Conservation (phyloP, 2,113 vertebrate species). For the Tamias sibiricus region DNA sequence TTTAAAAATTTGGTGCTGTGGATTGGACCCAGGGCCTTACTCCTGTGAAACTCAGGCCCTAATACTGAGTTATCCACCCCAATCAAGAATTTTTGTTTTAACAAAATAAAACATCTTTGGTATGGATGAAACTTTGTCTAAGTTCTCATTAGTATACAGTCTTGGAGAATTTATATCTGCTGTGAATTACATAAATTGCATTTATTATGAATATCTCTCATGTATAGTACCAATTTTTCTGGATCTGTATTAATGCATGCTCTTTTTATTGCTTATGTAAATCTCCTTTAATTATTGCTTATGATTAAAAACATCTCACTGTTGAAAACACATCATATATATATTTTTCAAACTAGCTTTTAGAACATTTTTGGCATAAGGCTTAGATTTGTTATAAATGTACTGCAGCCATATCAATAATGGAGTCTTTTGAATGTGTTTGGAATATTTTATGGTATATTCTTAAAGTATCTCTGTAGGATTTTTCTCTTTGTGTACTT, state of each 20-base stretch:
- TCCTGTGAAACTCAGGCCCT: background rate
- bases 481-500: background rate
- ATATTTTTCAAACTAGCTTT: background rate
- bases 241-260: background rate
- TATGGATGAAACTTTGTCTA: conserved; percentile 14
- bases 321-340: background rate
- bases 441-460: conserved; percentile 36
- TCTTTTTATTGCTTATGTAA: conserved; percentile 35
- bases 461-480: background rate
- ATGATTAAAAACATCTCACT: background rate
- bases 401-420: background rate
- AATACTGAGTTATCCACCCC: background rate
- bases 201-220: background rate
- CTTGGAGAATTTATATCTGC: background rate
- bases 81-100: background rate
- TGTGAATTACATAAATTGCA: background rate
- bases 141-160: background rate
- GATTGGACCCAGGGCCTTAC: background rate
- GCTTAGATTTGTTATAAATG: conserved; percentile 28
- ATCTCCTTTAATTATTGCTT: background rate
- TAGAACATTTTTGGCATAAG: conserved; percentile 3
- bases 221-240: background rate
- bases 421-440: conserved; percentile 2
- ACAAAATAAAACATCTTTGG: background rate
- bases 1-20: background rate